phyloP scores from a whole-genome alignment of 2,113 vertebrate genomes.

The Pipra filicauda region DNA sequence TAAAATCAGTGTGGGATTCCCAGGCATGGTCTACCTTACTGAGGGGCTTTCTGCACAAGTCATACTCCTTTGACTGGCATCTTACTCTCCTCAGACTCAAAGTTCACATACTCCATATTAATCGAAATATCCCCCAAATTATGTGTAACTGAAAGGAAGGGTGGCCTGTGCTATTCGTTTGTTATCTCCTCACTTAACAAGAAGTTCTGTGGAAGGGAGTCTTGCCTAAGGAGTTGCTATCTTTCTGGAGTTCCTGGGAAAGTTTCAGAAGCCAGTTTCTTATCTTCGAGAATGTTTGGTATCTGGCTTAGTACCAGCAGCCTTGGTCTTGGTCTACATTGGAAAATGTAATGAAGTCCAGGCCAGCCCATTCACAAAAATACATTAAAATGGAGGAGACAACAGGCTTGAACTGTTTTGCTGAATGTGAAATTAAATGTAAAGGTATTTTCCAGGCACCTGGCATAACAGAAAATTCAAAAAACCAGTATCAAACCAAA shows the following conservation, averaged over 20 bases:
- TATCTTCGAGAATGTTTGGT: background rate
- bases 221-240: background rate
- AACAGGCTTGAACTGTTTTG: background rate
- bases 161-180: background rate
- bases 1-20: accelerated
- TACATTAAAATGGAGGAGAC: background rate
- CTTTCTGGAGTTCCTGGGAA: background rate
- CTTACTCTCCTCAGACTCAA: background rate
- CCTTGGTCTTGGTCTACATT: background rate
- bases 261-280: background rate
- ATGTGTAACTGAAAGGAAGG: background rate
- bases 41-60: background rate
- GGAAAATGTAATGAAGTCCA: background rate
- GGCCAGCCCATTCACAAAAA: background rate
- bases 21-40: background rate
- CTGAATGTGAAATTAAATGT: background rate
- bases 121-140: background rate
- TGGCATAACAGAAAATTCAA: background rate
- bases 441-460: background rate
- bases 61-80: background rate
- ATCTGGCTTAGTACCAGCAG: background rate
- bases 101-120: background rate
- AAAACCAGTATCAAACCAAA: background rate
- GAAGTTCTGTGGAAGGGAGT: background rate
- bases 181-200: background rate